Conservation (phyloP, 2,797 vertebrate species). For the Enteromius fasciolatus region DNA sequence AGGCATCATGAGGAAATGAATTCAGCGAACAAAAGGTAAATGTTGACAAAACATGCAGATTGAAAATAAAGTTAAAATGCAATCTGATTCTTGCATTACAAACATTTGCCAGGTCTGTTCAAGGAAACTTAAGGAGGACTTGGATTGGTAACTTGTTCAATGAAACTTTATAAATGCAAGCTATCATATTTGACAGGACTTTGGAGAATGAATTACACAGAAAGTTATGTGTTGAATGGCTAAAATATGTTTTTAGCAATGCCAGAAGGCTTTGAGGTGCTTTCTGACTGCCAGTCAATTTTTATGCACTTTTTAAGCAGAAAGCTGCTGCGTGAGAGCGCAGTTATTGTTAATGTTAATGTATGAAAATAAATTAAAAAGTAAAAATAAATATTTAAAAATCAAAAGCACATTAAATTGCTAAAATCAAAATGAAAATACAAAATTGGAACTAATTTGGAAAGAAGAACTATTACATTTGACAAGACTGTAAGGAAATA, state of each 20-base stretch:
- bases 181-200: not conserved
- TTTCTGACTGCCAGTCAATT: not conserved
- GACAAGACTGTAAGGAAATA: not conserved
- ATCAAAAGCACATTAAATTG: too few species aligned
- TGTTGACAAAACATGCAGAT: slow-evolving; percentile 44
- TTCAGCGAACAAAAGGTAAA: slow-evolving; percentile 38
- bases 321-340: not conserved
- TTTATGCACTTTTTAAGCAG: not conserved
- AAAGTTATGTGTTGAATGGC: not conserved
- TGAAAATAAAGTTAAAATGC: slow-evolving; percentile 36
- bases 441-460: too few species aligned
- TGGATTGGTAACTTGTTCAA: not conserved
- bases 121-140: slow-evolving; percentile 1
- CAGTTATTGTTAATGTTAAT: not conserved
- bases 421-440: too few species aligned
- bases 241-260: not conserved
- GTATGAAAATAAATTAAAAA: not conserved
- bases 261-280: not conserved
- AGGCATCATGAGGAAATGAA: slow-evolving; percentile 40
- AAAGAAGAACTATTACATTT: not conserved
- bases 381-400: not conserved
- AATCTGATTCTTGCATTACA: slow-evolving; percentile 8
- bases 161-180: not conserved
- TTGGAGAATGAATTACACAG: not conserved
- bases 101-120: slow-evolving; percentile 13